Evolutionary conservation across 1,140 invertebrate genomes (phyloP), one percentile per base, ranked within the genome.

Genomic region (Holcopasites calliopsidis): DNA sequence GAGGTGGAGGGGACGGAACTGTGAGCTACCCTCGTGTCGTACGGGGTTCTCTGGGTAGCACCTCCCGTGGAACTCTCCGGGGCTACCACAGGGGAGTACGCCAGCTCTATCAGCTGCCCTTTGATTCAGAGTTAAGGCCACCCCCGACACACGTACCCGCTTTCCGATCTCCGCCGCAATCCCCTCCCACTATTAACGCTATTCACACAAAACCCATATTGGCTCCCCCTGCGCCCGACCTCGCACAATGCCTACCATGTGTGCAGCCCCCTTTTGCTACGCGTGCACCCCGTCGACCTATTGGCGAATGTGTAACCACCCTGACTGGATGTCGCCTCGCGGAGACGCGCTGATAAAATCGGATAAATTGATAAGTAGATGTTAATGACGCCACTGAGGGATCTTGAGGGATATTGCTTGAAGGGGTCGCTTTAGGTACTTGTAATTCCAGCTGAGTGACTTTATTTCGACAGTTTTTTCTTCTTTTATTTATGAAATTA

Each of bases 161-260:
- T 65, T 76, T 62, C 66, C 73, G 66, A 72, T 76, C 77, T 76
- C 40, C 75, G 79, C 65, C 50, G 44, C 54, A 82, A 74, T 86
- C 87, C 87, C 89, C 88, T 90, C 88, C 89, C 86, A 89, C 88
- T 86, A 88, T 87, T 87, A 86, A 86, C 66, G 80, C 87, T 86
- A 89, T 88, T 90, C 83, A 88, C 85, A 88, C 79, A 83, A 82
- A 83, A 84, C 79, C 77, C 76, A 85, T 84, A 83, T 83, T 86
- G 80, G 74, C 76, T 69, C 73, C 73, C 75, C 49, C 23, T 23
- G 64, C 55, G 42, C 79, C 47, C 75, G 73, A 77, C 70, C 79
- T 82, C 70, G 70, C 75, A 85, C 85, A 85, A 86, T 85, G 66
- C 38, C 54, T 42, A 74, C 84, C 82, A 86, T 86, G 85, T 85